Evolutionary conservation across 1,140 invertebrate genomes (phyloP).

Genomic region (Drosophila insularis): DNA sequence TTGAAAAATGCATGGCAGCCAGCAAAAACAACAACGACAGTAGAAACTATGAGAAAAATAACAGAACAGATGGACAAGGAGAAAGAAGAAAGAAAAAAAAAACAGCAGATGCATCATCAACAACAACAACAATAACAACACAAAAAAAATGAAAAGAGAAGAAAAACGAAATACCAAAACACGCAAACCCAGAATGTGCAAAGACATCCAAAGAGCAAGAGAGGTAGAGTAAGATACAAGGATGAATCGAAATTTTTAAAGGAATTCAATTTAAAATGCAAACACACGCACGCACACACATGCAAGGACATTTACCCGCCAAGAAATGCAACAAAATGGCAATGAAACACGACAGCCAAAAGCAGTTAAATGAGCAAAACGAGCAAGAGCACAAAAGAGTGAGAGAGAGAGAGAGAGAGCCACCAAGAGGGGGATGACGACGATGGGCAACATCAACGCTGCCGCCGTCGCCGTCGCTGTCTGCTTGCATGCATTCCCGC

Average conservation of each 20-base stretch:
- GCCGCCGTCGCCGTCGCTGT: not conserved
- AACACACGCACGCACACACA: conserved; percentile 57
- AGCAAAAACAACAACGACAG: conserved; percentile 37
- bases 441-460: too few relatives aligned
- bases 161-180: conserved; percentile 57
- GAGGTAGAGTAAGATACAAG: conserved; percentile 31
- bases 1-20: conserved; percentile 70
- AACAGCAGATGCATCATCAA: conserved; percentile 73
- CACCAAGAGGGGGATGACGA: conserved; percentile 6
- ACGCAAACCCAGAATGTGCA: conserved; percentile 27
- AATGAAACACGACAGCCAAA: conserved; percentile 54
- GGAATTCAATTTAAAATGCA: conserved; percentile 79
- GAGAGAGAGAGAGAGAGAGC: conserved; percentile 5
- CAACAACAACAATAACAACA: conserved; percentile 24
- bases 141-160: too few relatives aligned
- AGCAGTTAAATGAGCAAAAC: conserved; percentile 33
- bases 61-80: conserved; percentile 34
- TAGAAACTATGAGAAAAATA: conserved; percentile 45
- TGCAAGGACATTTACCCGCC: conserved; percentile 45
- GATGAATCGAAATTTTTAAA: conserved; percentile 61
- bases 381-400: conserved; percentile 22
- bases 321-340: conserved; percentile 77
- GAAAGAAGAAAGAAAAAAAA: conserved; percentile 55
- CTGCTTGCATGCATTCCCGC: conserved; percentile 14
- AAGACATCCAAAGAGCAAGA: not conserved